Evolutionary conservation across 1,140 invertebrate genomes (phyloP).

Genomic region (Trachelipus rathkii): DNA sequence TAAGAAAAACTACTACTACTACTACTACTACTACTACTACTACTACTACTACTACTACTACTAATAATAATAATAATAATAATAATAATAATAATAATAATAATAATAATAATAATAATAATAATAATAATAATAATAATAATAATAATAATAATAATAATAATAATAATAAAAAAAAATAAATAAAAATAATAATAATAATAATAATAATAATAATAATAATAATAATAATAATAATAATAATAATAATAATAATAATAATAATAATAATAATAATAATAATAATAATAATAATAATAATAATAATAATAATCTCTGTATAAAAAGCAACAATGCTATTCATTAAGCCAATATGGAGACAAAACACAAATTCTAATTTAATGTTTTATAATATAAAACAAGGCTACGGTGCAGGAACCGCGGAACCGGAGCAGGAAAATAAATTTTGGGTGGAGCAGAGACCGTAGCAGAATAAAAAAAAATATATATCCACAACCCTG

Average conservation of each 20-base stretch:
- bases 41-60: too few species aligned
- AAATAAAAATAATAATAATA: slow-evolving; percentile 2
- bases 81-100: too few species aligned
- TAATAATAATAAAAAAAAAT: slow-evolving; percentile 2
- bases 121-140: slow-evolving; percentile 14
- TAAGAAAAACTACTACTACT: too few species aligned
- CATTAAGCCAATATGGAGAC: not conserved
- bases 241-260: slow-evolving; percentile 3
- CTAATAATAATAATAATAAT: too few species aligned
- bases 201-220: slow-evolving; percentile 17
- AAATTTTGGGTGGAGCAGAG: too few species aligned
- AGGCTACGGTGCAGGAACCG: too few species aligned
- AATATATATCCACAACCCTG: not conserved
- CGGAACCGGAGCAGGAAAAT: too few species aligned
- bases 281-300: not conserved
- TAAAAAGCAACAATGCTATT: not conserved
- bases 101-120: slow-evolving; percentile 7
- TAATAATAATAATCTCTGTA: not conserved
- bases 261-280: slow-evolving; percentile 9
- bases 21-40: too few species aligned
- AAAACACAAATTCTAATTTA: too few species aligned
- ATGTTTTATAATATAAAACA: too few species aligned
- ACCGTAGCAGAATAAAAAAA: too few species aligned
- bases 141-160: slow-evolving; percentile 14
- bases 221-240: slow-evolving; percentile 21